Base-by-base conservation (phyloP, 2,888 invertebrate genomes). In the Entomobrya proxima region DNA sequence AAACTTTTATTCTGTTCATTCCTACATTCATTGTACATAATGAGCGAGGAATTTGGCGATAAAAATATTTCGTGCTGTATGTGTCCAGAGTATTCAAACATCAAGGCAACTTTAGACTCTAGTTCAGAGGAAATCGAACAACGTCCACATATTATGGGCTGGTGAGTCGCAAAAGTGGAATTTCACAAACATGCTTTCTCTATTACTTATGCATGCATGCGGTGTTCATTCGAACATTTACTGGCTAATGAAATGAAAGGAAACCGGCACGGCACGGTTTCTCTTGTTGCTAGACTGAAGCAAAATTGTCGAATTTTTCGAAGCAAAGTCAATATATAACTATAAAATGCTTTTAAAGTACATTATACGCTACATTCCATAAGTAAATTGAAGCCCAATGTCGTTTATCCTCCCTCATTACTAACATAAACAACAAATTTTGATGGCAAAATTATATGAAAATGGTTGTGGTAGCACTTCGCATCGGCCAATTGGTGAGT, bases 221-320 rank as follows among this genome's bases (percentile, higher is more conserved):
- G 30, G 47, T 47, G 32, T 32, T 32, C 50, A 32, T 32, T 74
- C 50, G n/a, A n/a, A 50, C 32, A 74, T 74, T 74, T 74, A 74
- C 72, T 74, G 50, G 32, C 72, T 74, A 74, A 50, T 74, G 72
- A 74, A 74, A 47, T 74, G 50, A 47, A 21, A 50, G 47, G 50
- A 44, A 47, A 15, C n/a, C 37, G 44, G 50, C 47, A 74, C 27
- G 27, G 47, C 15, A 74, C 27, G 27, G 47, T 27, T 50, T 50
- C 30, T 32, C 50, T 15, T 32, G 21, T n/a, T 50, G 21, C 64
- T 35, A 37, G 37, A 74, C 5, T 50, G n/a, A 47, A 74, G 50
- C 30, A n/a, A 50, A 74, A 47, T 74, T n/a, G 27, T 13, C 30
- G 30, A 58, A 58, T 58, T 24, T 58, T 27, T 58, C n/a, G 58